Evolutionary conservation across 2,888 invertebrate genomes (phyloP).

Genomic region (Meloe dianella): DNA sequence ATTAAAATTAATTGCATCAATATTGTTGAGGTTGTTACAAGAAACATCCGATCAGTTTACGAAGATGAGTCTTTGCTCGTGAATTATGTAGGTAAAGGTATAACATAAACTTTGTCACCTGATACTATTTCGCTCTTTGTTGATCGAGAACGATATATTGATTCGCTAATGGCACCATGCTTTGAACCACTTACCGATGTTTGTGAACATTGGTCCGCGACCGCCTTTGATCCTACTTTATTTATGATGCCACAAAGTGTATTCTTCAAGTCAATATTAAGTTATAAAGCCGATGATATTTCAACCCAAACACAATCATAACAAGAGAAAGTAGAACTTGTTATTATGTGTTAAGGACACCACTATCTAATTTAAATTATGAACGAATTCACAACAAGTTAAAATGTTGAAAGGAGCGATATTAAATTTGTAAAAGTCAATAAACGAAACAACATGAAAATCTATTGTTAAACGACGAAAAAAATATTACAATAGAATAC

Average conservation of each 20-base stretch:
- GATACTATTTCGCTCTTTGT: slow-evolving; percentile 30
- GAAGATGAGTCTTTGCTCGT: background rate
- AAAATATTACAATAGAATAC: background rate
- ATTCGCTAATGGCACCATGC: slow-evolving; percentile 47
- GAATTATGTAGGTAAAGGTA: background rate
- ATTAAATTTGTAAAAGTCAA: background rate
- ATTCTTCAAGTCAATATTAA: slow-evolving; percentile 44
- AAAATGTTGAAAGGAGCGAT: background rate
- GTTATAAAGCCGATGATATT: slow-evolving; percentile 31
- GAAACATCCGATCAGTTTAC: background rate
- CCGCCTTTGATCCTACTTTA: slow-evolving; percentile 49
- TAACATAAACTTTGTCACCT: slow-evolving; percentile 24
- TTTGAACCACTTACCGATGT: slow-evolving; percentile 47
- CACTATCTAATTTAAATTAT: background rate
- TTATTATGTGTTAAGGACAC: background rate
- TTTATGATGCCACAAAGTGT: slow-evolving; percentile 49
- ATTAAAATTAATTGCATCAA: too few species aligned
- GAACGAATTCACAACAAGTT: background rate
- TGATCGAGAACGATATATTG: slow-evolving; percentile 40
- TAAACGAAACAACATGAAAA: background rate
- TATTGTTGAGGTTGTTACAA: background rate
- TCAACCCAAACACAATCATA: background rate
- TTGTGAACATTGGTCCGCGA: slow-evolving; percentile 41
- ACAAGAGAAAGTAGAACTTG: background rate
- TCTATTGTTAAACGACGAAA: background rate